Evolutionary conservation across 2,888 invertebrate species (phyloP).

Genomic region (Lasioglossum figueresi): DNA sequence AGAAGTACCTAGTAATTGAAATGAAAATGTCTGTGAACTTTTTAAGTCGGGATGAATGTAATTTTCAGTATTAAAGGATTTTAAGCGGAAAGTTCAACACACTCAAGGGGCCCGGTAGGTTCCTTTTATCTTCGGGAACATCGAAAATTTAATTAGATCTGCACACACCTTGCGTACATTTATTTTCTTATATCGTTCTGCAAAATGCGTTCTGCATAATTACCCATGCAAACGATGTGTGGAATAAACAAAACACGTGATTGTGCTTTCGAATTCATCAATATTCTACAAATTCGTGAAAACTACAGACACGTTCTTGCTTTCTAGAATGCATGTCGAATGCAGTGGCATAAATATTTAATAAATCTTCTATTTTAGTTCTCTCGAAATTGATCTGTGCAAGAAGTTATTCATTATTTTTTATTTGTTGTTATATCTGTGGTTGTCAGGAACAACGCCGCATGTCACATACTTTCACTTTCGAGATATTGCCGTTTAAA

Average conservation of each 20-base stretch:
- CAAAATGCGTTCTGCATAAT: not conserved
- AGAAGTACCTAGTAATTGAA: not conserved
- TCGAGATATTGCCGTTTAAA: too few species aligned
- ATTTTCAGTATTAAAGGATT: not conserved
- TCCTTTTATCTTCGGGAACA: not conserved
- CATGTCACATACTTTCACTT: too few species aligned
- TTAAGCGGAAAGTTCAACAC: not conserved
- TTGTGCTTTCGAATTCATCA: not conserved
- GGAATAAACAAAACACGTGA: not conserved
- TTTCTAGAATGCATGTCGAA: not conserved
- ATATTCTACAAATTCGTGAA: not conserved
- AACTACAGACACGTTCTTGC: not conserved
- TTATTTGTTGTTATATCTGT: not conserved
- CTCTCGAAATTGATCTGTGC: not conserved
- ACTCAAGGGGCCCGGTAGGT: not conserved
- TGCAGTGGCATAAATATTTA: not conserved
- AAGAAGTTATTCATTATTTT: not conserved
- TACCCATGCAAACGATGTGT: not conserved
- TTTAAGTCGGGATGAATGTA: not conserved
- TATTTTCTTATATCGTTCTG: not conserved
- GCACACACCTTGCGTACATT: not conserved
- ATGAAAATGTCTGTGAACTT: not conserved
- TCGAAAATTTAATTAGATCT: slow-evolving; percentile 5
- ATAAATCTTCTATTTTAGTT: not conserved
- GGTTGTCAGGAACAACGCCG: too few species aligned